Conservation (phyloP, 2,888 invertebrate species). For the Galeruca laticollis region DNA sequence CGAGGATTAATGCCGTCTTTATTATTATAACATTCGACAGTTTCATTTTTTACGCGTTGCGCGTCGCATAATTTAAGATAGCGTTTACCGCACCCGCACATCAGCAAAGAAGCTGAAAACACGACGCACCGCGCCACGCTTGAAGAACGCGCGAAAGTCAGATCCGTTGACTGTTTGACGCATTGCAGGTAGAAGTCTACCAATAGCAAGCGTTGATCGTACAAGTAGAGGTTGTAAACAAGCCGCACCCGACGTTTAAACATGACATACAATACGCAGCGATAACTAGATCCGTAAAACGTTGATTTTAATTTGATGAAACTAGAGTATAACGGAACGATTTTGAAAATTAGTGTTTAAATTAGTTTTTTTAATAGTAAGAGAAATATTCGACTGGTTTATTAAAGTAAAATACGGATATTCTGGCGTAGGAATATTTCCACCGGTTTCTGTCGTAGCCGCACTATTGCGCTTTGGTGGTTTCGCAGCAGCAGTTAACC, state of each 20-base stretch:
- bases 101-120: slow-evolving; percentile 55
- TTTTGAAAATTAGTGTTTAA: slow-evolving; percentile 12
- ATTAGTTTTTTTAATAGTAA: not conserved
- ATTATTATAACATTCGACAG: slow-evolving; percentile 41
- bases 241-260: slow-evolving; percentile 80
- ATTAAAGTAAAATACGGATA: not conserved
- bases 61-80: slow-evolving; percentile 46
- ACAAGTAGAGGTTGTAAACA: slow-evolving; percentile 75
- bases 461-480: slow-evolving; percentile 66
- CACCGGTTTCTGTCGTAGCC: slow-evolving; percentile 67
- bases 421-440: slow-evolving; percentile 65
- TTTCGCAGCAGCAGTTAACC: slow-evolving; percentile 60
- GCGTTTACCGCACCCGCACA: slow-evolving; percentile 64
- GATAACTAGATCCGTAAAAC: slow-evolving; percentile 68
- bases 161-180: slow-evolving; percentile 73
- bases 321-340: not conserved
- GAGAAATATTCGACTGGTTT: not conserved
- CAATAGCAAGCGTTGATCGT: slow-evolving; percentile 77
- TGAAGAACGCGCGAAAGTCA: slow-evolving; percentile 62
- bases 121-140: slow-evolving; percentile 59
- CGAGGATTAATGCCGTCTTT: slow-evolving; percentile 39
- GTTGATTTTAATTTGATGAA: not conserved
- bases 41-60: slow-evolving; percentile 45
- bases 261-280: slow-evolving; percentile 71
- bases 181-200: slow-evolving; percentile 88